Base-by-base conservation (phyloP, 2,113 vertebrate species). In the Geococcyx californianus region DNA sequence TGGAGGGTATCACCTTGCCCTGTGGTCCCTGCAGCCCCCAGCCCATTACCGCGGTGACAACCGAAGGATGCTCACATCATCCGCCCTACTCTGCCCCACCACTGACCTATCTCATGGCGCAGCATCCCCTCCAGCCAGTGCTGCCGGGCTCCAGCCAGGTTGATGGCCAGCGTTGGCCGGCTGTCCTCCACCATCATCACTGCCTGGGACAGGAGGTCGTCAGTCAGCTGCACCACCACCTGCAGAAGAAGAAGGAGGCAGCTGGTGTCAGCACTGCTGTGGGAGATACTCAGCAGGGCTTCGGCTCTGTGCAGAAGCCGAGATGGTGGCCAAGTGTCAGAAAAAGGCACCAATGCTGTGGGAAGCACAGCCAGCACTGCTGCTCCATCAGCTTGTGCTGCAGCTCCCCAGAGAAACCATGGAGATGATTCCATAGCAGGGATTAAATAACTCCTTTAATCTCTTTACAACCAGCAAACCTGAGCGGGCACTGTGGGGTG, bases 71-170 rank as follows among this genome's bases (percentile, higher is more conserved):
- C 28, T 56, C 49, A 13, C 29, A 62, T 49, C 59, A 40, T 3
- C 10, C 28, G 42, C 31, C 8, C 0, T 11, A 6, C 55, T n/a
- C 25, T 11, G 51, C 33, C 68, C 55, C 6, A 1, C 55, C 5
- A 1, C 98, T 97, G 97, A 99, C 99, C 99, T 81, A 99, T 99
- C 97, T 99, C 99, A 0, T 99, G 99, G 63, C 99, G 98, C 85
- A 99, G 98, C 99, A 99, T 99, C 93, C 99, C 99, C 95, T 99
- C 99, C 94, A 99, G 96, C 99, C 99, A 99, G 95, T 99, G 98
- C 97, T 99, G 99, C 24, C 99, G 98, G 11, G 99, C 99, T 90
- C 99, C 99, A 0, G 98, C 97, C 94, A 99, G 97, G 98, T 99
- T 99, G 95, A 99, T 99, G 85, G 98, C 99, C 89, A 99, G 62